These are phyloP conservation scores for Ambastaia sidthimunki DNA, from an alignment of 2,797 vertebrate species.

Conservation along the genomic window DNA sequence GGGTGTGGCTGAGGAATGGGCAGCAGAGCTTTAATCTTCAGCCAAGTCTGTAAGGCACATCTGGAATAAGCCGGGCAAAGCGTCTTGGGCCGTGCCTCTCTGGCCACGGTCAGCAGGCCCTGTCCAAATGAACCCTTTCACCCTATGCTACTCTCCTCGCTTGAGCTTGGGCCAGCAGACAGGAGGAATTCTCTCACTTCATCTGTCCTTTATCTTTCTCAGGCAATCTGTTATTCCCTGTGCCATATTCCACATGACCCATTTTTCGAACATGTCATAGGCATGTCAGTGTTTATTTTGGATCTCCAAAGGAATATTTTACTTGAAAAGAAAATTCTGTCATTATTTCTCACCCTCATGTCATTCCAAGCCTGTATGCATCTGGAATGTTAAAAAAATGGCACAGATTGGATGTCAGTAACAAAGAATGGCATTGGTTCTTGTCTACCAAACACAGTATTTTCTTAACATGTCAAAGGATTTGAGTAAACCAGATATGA, in stretches of 20 bases:
- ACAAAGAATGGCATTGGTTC: background rate
- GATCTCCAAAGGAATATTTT: background rate
- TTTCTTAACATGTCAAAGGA: background rate
- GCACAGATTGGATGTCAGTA: background rate
- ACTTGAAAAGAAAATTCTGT: background rate
- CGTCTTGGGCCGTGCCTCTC: constrained; percentile 29
- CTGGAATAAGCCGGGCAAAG: constrained; percentile 40
- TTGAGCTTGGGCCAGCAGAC: constrained; percentile 46
- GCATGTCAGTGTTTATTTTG: background rate
- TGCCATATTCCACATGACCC: background rate
- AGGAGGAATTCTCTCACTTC: constrained; percentile 48
- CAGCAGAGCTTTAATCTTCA: constrained; percentile 33
- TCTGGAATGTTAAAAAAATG: background rate
- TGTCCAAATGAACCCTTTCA: constrained; percentile 57
- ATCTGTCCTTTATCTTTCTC: constrained; percentile 21
- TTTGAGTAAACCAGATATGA: background rate
- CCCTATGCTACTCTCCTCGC: constrained; percentile 23
- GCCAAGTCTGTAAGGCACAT: constrained; percentile 44
- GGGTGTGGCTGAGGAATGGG: constrained; percentile 41
- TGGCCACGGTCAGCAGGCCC: constrained; percentile 35
- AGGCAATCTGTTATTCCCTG: background rate
- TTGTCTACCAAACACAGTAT: background rate
- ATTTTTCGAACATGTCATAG: background rate
- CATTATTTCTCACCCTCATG: background rate
- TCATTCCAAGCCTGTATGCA: background rate